These are phyloP conservation scores for Drosophila kanapiae DNA, from an alignment of 1,140 invertebrate genomes.

Conservation along the genomic window DNA sequence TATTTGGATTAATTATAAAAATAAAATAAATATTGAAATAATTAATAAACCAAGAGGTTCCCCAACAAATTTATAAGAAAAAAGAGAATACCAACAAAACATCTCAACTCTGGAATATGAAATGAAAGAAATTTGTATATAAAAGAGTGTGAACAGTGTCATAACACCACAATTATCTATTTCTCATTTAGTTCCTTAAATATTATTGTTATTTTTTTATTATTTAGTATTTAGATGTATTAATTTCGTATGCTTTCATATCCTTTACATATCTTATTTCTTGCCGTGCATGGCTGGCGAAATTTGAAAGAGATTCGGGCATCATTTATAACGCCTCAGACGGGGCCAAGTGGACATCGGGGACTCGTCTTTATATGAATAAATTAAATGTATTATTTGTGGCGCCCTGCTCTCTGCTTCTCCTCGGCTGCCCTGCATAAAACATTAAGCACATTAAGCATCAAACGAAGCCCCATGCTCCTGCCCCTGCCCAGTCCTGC, in stretches of 20 bases:
- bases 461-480: slow-evolving; percentile 15
- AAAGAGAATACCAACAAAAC: too few relatives aligned
- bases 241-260: too few relatives aligned
- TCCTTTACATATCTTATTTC: neutral
- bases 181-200: too few relatives aligned
- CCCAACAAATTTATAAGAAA: too few relatives aligned
- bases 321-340: slow-evolving; percentile 26
- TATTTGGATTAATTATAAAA: too few relatives aligned
- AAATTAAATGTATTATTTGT: slow-evolving; percentile 66
- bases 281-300: neutral
- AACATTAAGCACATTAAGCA: slow-evolving; percentile 69
- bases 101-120: too few relatives aligned
- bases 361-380: slow-evolving; percentile 53
- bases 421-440: slow-evolving; percentile 48
- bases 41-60: neutral
- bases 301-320: slow-evolving; percentile 4
- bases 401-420: neutral
- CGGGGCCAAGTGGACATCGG: slow-evolving; percentile 30
- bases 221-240: too few relatives aligned
- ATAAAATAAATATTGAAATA: neutral
- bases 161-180: neutral
- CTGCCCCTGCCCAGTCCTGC: neutral
- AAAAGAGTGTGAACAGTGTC: neutral
- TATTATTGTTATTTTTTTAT: too few relatives aligned
- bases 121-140: too few relatives aligned